Evolutionary conservation across 1,140 invertebrate genomes (phyloP).

Genomic region (Camponotus pennsylvanicus): DNA sequence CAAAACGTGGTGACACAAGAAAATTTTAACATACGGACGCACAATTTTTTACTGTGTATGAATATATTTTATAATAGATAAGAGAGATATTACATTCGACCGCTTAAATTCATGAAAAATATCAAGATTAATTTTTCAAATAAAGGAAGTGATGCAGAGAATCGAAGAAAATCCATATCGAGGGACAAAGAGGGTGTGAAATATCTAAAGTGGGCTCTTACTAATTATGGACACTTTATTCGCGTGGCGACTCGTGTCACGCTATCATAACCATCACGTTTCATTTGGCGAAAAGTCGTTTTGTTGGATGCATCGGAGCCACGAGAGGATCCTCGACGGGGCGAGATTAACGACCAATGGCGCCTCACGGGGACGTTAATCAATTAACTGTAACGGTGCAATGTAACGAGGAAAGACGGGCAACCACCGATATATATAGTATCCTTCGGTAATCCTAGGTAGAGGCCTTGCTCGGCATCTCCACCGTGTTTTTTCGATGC

Average conservation of each 20-base stretch:
- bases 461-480: slow-evolving; percentile 15
- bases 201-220: not conserved
- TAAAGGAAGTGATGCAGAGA: not conserved
- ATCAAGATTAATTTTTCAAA: not conserved
- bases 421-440: not conserved
- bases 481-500: slow-evolving; percentile 47
- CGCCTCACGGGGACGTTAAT: slow-evolving; percentile 51
- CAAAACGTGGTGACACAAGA: too few species aligned
- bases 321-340: slow-evolving; percentile 28
- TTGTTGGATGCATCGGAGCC: slow-evolving; percentile 48
- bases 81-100: not conserved
- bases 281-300: not conserved
- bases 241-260: not conserved
- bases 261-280: slow-evolving; percentile 7
- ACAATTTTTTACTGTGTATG: too few species aligned
- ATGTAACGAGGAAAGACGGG: slow-evolving; percentile 61
- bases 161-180: too few species aligned
- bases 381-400: slow-evolving; percentile 54
- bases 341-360: slow-evolving; percentile 54
- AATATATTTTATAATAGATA: too few species aligned
- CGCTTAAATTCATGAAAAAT: not conserved
- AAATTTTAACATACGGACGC: too few species aligned
- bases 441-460: slow-evolving; percentile 29
- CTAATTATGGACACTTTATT: slow-evolving; percentile 48
- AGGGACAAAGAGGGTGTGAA: too few species aligned